These are phyloP conservation scores for Mellilla xanthometata DNA, from an alignment of 2,888 invertebrate genomes.

Conservation along the genomic window DNA sequence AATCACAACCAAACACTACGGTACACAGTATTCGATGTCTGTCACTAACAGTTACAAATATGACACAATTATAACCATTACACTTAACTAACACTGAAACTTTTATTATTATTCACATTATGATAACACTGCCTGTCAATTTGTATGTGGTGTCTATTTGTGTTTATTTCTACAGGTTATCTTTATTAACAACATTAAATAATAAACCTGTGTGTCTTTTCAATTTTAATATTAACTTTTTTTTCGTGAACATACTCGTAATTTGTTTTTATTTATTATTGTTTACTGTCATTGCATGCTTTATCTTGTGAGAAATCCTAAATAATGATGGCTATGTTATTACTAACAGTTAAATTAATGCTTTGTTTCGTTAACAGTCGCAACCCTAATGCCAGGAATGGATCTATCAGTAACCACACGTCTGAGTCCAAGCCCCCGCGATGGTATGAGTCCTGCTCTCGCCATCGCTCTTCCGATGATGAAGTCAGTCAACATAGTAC, in stretches of 20 bases:
- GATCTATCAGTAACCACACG: conserved; percentile 85
- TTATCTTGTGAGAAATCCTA: too few species aligned
- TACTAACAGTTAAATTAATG: too few species aligned
- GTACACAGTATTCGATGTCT: conserved; percentile 53
- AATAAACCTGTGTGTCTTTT: too few species aligned
- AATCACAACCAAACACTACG: conserved; percentile 60
- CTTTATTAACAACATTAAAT: too few species aligned
- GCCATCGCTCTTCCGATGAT: conserved; percentile 84
- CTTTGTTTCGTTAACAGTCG: conserved; percentile 52
- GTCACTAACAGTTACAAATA: conserved; percentile 38
- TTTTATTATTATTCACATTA: too few species aligned
- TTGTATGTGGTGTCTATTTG: conserved; percentile 22
- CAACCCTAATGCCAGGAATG: conserved; percentile 79
- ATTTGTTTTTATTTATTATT: too few species aligned
- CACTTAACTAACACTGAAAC: conserved; percentile 15
- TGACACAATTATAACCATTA: neutral
- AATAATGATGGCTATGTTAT: too few species aligned
- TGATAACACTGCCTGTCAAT: conserved; percentile 37
- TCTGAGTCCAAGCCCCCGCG: conserved; percentile 86
- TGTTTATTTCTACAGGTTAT: conserved; percentile 13
- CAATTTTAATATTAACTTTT: too few species aligned
- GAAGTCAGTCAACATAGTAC: conserved; percentile 78
- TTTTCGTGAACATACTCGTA: too few species aligned
- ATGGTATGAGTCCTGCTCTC: conserved; percentile 83
- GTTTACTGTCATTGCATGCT: too few species aligned